phyloP scores from a whole-genome alignment of 2,113 vertebrate genomes.

The Mesoclemmys tuberculata region DNA sequence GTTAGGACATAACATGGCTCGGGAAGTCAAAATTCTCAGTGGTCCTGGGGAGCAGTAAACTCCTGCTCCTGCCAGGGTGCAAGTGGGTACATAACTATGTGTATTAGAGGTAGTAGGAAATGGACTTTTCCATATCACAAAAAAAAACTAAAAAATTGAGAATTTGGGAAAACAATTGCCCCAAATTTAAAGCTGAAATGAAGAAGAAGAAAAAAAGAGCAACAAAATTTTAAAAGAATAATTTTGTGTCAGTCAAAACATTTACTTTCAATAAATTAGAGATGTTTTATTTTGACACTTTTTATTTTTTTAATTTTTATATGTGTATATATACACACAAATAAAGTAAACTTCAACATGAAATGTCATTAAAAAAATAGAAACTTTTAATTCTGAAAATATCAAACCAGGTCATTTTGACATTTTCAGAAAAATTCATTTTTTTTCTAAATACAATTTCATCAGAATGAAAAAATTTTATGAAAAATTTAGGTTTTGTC shows the following conservation, averaged over 20 bases:
- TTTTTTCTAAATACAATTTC: background rate
- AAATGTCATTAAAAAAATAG: background rate
- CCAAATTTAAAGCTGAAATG: background rate
- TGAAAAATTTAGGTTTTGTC: background rate
- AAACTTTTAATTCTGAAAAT: background rate
- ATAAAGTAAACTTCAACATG: background rate
- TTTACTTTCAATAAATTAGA: background rate
- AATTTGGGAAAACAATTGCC: background rate
- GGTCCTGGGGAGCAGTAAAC: background rate
- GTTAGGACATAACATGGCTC: accelerated
- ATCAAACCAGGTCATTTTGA: background rate
- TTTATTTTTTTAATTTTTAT: background rate
- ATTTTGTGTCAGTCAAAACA: background rate
- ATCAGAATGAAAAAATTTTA: background rate
- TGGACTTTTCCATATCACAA: background rate
- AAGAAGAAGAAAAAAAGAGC: too few species aligned
- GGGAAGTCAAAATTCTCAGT: background rate
- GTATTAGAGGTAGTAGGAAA: background rate
- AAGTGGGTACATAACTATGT: too few species aligned
- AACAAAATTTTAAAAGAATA: background rate
- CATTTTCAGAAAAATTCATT: background rate
- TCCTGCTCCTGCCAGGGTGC: background rate
- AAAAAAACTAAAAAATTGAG: background rate
- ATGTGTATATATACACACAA: background rate
- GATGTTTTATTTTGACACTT: background rate